Conservation (phyloP, 2,888 invertebrate genomes). For the Aspidiotus rigidus region DNA sequence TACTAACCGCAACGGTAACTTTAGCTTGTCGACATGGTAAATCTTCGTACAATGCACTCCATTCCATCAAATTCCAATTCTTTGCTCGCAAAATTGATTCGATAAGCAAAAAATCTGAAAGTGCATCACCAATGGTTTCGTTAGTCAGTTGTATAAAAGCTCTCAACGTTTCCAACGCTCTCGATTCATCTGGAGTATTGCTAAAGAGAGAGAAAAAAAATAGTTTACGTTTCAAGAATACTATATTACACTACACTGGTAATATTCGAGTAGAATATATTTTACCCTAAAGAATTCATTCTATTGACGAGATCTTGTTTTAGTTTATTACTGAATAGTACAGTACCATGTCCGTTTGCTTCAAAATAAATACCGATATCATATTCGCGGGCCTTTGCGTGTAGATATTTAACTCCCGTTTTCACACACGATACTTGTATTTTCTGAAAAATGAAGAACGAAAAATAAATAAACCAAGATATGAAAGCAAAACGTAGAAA, state of each 20-base stretch:
- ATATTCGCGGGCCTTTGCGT: constrained; percentile 78
- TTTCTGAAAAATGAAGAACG: constrained; percentile 50
- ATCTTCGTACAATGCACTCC: constrained; percentile 75
- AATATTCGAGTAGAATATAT: no score
- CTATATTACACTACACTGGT: not conserved
- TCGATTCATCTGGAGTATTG: not conserved
- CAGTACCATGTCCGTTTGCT: constrained; percentile 97
- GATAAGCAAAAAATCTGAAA: constrained; percentile 88
- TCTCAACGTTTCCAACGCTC: constrained; percentile 51
- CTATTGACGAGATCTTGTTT: constrained; percentile 17
- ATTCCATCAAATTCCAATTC: constrained; percentile 68
- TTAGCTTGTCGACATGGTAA: constrained; percentile 81
- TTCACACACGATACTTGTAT: constrained; percentile 83
- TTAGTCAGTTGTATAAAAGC: constrained; percentile 77
- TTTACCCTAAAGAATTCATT: not conserved
- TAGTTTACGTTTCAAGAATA: constrained; percentile 10
- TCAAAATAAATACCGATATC: constrained; percentile 98
- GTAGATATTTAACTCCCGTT: constrained; percentile 95
- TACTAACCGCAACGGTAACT: constrained; percentile 62
- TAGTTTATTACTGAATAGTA: constrained; percentile 57
- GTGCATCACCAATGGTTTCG: constrained; percentile 92
- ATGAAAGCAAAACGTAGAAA: no score
- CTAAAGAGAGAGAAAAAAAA: not conserved
- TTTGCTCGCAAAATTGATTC: constrained; percentile 77
- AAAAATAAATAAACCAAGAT: no score